phyloP scores from a whole-genome alignment of 1,140 invertebrate species.

The Delia radicum region DNA sequence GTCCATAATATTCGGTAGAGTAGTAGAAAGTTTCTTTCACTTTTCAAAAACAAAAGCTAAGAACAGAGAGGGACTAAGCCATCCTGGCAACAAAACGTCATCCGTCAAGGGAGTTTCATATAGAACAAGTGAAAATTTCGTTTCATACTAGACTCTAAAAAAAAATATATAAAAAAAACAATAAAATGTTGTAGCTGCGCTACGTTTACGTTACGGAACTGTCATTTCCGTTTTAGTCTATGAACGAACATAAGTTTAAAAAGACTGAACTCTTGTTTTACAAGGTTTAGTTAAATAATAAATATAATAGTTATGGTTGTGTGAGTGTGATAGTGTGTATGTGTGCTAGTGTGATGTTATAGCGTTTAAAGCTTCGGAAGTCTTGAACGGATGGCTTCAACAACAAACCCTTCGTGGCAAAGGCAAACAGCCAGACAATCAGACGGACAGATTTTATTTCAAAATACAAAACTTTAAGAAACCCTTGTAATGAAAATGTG shows the following conservation, averaged over 20 bases:
- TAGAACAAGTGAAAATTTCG: background rate
- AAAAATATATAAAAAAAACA: background rate
- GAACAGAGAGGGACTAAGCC: background rate
- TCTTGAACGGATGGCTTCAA: background rate
- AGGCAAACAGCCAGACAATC: background rate
- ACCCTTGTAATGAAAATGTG: background rate
- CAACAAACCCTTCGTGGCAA: background rate
- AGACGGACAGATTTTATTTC: background rate
- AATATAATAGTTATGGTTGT: background rate
- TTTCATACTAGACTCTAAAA: background rate
- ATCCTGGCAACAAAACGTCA: background rate
- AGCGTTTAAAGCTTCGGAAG: background rate
- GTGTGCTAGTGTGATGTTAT: background rate
- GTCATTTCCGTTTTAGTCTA: background rate
- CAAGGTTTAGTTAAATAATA: background rate
- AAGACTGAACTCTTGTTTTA: background rate
- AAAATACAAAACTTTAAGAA: background rate
- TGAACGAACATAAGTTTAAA: background rate
- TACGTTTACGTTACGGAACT: background rate
- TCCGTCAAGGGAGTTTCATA: background rate
- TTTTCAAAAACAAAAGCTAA: background rate
- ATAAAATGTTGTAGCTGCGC: background rate
- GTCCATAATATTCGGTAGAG: background rate
- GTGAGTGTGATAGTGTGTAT: background rate
- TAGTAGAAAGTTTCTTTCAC: conserved; percentile 4